Base-by-base conservation (phyloP, 2,888 invertebrate genomes). In the Nezara viridula region DNA sequence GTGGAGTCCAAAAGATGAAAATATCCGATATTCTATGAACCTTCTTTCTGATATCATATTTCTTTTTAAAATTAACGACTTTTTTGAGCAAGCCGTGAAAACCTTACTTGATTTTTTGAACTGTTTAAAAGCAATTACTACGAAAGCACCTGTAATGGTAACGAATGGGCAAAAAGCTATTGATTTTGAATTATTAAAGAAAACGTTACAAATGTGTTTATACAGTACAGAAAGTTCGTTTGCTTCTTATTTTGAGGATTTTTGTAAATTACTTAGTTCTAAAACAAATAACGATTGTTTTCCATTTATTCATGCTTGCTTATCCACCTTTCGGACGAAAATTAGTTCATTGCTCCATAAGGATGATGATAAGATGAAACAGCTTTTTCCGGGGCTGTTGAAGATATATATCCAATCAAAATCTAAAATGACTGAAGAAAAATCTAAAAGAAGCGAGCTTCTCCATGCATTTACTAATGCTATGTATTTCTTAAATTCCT, bases 1-100 rank as follows among this genome's bases (percentile, higher is more conserved):
- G 9, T 88, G 88, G 88, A 73, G 21, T 44, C 88, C 73, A 9
- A 88, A 88, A 88, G 73, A 73, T 14, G 88, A 88, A 66, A 32
- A 44, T 55, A 47, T 44, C 44, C 9, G 21, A 37, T 60, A 44
- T 27, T 88, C 47, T 19, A 49, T 88, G 47, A 88, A 73, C 27
- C 55, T 88, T n/a, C 27, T 88, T 21, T 55, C 88, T 47, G 88
- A 88, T 73, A 88, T 88, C n/a, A 27, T 88, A 44, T 73, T 60
- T 27, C n/a, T 40, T 88, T 47, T 73, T n/a, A 49, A 73, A 27
- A 9, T 10, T 37, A 73, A 88, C 19, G 73, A 88, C 12, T 66
- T 73, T 66, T 44, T 14, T 16, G 88, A 73, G 27, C 47, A 27
- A 19, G 27, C 27, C 44, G n/a, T 47, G n/a, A 32, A 44, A 24